A percentile compares a stretch with the other conserved stretches of the same genome.
These are phyloP conservation scores for Schizopygopsis malacanthus DNA, from an alignment of 2,797 vertebrate species.

Conservation along the genomic window DNA sequence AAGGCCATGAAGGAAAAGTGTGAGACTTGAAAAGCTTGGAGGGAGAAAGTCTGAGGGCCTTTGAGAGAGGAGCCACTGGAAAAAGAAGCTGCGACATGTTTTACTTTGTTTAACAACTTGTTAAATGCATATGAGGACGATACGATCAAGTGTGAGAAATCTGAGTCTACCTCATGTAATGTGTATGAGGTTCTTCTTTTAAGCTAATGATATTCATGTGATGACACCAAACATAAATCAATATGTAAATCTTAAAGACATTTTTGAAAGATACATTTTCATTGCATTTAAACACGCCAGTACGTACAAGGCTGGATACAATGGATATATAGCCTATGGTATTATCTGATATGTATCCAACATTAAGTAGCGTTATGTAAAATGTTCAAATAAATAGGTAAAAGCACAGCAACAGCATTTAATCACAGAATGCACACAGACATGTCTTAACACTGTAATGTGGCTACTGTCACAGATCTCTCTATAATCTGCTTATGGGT, in stretches of 20 bases:
- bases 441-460: background rate
- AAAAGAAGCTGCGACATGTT: slow-evolving; percentile 44
- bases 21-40: slow-evolving; percentile 28
- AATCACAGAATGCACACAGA: background rate
- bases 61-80: slow-evolving; percentile 30
- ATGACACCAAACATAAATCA: background rate
- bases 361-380: too few relatives aligned
- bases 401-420: background rate
- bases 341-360: background rate
- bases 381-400: background rate
- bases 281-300: too few relatives aligned
- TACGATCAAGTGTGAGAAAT: background rate
- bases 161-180: background rate
- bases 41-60: slow-evolving; percentile 13
- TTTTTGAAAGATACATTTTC: background rate
- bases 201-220: too few relatives aligned
- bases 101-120: slow-evolving; percentile 27
- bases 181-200: background rate
- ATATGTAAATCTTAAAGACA: background rate
- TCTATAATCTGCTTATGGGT: background rate
- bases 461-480: background rate
- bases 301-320: too few relatives aligned
- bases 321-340: background rate
- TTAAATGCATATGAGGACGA: slow-evolving; percentile 2
- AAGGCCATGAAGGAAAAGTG: slow-evolving; percentile 16